Base-by-base conservation (phyloP, 2,797 vertebrate species). In the Mallotus villosus region DNA sequence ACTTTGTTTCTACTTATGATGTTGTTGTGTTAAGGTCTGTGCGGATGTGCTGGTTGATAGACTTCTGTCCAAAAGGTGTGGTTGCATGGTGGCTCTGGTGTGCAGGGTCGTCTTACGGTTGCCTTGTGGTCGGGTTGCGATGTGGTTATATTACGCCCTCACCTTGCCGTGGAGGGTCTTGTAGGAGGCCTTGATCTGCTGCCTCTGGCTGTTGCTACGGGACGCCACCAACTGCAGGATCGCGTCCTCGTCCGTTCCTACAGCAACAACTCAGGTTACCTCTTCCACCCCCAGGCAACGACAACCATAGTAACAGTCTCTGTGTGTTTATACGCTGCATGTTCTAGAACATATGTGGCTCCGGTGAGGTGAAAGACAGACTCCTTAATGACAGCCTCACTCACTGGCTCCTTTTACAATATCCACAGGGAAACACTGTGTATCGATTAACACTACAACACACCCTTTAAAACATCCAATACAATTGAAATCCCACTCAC, bases 121-220 rank as follows among this genome's bases (percentile, higher is more conserved):
- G n/a, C 19, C 17, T 51, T 61, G 41, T 16, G 61, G 34, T 67
- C 63, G 21, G 17, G 65, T 63, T 32, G 32, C 34, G 0, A 2
- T 5, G 62, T 37, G 63, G 37, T 25, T 34, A 9, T 41, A n/a
- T 51, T 9, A n/a, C 8, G 2, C 5, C 25, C 81, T 86, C 78
- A 99, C 97, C 95, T 95, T 93, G 89, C 97, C 97, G 85, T 94
- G 95, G 14, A 95, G 92, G 12, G 95, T 98, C 81, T 99, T 99
- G 87, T 95, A 68, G 19, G 66, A 69, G 19, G 79, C 66, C 29
- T 90, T 91, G 80, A 98, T 96, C 81, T 97, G 84, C 89, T 98
- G 96, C 78, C 97, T 95, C 85, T 99, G 97, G 64, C 78, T 74
- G 17, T 98, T 99, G 88, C 90, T 96, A 75, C 97, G 95, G 34